Evolutionary conservation across 2,113 vertebrate genomes (phyloP).

Genomic region (Trachemys scripta): DNA sequence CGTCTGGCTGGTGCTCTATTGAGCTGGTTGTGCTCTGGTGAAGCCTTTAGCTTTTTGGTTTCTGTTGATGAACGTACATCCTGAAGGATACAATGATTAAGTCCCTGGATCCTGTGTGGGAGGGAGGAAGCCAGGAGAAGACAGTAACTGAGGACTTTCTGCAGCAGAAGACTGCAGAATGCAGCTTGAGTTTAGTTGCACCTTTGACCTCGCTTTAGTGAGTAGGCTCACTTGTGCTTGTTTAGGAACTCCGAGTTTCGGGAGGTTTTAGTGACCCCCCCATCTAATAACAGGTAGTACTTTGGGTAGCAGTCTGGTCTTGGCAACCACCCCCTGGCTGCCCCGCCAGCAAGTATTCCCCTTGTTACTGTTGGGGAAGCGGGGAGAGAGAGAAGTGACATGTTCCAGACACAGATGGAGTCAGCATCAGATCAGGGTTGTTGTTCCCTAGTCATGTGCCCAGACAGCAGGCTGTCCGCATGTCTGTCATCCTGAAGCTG

Average conservation of each 20-base stretch:
- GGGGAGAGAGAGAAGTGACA: background rate
- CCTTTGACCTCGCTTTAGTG: fast-evolving
- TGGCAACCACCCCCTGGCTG: fast-evolving
- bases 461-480: fast-evolving
- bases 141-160: background rate
- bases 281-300: background rate
- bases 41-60: background rate
- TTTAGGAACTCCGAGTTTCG: background rate
- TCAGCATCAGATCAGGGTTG: background rate
- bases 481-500: fast-evolving
- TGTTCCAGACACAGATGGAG: background rate
- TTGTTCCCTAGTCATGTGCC: fast-evolving
- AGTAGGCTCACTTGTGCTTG: fast-evolving
- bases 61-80: background rate
- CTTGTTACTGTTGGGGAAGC: fast-evolving
- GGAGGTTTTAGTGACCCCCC: background rate
- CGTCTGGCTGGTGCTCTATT: too few species aligned
- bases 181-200: fast-evolving
- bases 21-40: fast-evolving
- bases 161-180: background rate
- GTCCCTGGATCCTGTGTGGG: background rate
- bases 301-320: background rate
- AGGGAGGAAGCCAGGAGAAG: background rate
- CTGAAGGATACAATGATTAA: background rate
- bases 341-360: fast-evolving